These are phyloP conservation scores for Drosophila anomalata DNA, from an alignment of 2,888 invertebrate genomes.

Conservation along the genomic window DNA sequence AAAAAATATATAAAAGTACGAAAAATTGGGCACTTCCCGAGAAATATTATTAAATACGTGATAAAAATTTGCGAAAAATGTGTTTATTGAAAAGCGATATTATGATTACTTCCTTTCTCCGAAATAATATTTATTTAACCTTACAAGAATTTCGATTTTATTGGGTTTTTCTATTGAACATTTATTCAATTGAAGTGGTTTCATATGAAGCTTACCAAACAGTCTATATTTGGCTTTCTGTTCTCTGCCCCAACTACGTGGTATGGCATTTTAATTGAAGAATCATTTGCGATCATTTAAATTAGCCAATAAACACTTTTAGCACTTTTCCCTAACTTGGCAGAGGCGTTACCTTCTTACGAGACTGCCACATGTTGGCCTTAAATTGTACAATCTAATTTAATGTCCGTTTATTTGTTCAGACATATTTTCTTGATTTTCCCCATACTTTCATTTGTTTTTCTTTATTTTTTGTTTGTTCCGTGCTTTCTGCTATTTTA, in stretches of 20 bases:
- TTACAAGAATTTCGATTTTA: neutral
- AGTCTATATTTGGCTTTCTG: neutral
- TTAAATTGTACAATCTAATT: conserved; percentile 24
- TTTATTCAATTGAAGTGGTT: neutral
- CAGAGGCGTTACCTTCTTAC: conserved; percentile 35
- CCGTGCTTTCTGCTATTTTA: conserved; percentile 27
- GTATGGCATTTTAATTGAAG: conserved; percentile 41
- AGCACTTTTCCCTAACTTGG: conserved; percentile 20
- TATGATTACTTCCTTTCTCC: neutral
- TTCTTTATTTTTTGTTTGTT: conserved; percentile 27
- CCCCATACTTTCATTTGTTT: conserved; percentile 9
- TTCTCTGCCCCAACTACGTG: conserved; percentile 2
- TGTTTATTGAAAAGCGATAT: conserved; percentile 2
- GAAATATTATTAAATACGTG: conserved; percentile 37
- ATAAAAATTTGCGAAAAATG: conserved; percentile 49
- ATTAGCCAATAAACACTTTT: conserved; percentile 31
- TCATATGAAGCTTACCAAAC: neutral
- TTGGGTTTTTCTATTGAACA: no score
- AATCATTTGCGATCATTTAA: conserved; percentile 21
- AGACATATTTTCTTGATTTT: conserved; percentile 45
- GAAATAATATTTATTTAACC: neutral
- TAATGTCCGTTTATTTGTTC: conserved; percentile 54
- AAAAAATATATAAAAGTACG: conserved; percentile 6
- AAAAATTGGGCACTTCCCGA: conserved; percentile 7
- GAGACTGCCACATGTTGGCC: conserved; percentile 31